Evolutionary conservation across 2,888 invertebrate genomes (phyloP), one percentile per base, ranked within the genome.

Genomic region (Rotaria socialis): DNA sequence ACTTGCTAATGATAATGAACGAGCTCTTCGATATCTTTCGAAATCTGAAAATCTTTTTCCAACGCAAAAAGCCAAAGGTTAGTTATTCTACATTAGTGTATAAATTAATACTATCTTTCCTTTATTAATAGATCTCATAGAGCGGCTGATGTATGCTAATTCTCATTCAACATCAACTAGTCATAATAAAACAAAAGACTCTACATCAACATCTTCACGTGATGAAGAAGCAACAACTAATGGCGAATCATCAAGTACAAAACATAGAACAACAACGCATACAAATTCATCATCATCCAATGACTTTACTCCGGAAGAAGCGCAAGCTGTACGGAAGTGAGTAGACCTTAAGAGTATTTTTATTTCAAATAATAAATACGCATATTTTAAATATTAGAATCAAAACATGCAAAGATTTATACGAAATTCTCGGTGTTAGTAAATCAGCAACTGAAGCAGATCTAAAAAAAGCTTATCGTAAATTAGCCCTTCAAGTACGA

Each of bases 391-490:
- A n/a, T 80, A n/a, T 80, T 80, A 85, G 85, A 85, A 87, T 85
- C 22, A 86, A 88, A 87, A 67, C 84, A 55, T 85, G 96, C 92
- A 97, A 97, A 91, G 96, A 98, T 92, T 97, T 95, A 90, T 98
- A 98, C 91, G 96, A 98, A 93, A 96, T 98, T 88, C 93, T 99
- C 87, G 94, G 94, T 89, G 93, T 95, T 35, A 93, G 93, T 22
- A 96, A 96, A 90, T 95, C 96, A 85, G 94, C 95, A 0, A 94
- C 95, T 0, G 96, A 97, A 89, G 94, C 94, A 0, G 96, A 96
- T 89, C 94, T 97, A 85, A 96, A 96, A 91, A 96, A 96, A 89
- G 94, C 95, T 0, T 98, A 43, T 87, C 88, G 35, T 90, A 90
- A 87, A 90, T 90, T 84, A 89, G 89, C 52, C 86, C 88, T 85